Evolutionary conservation across 2,888 invertebrate species (phyloP).

Genomic region (Lacanobia oleracea): DNA sequence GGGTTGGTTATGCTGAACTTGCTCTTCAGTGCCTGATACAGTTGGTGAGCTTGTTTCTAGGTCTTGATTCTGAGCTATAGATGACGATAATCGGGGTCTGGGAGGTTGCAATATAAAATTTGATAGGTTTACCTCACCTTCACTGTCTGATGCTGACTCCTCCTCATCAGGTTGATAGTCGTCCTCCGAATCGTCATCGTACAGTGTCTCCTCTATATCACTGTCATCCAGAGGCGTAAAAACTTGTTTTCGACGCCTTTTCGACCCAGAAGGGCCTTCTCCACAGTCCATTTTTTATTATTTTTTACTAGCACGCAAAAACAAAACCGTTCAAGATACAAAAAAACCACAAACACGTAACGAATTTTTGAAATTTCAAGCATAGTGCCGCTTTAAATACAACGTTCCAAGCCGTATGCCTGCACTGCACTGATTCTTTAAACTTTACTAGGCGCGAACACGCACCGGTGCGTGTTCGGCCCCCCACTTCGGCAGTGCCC

Average conservation of each 20-base stretch:
- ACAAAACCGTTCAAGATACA: not conserved
- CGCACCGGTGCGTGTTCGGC: slow-evolving; percentile 12
- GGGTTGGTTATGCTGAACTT: not conserved
- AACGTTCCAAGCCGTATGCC: not conserved
- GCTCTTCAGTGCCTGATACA: slow-evolving; percentile 4
- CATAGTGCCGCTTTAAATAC: slow-evolving; percentile 13
- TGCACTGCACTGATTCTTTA: too few relatives aligned
- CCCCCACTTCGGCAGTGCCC: slow-evolving; percentile 7
- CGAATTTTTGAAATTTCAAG: slow-evolving; percentile 15
- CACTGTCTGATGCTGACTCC: slow-evolving; percentile 17
- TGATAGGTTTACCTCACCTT: not conserved
- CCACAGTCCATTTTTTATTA: not conserved
- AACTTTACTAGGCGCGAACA: not conserved
- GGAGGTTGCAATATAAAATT: not conserved
- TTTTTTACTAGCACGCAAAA: not conserved
- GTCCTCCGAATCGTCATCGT: not conserved
- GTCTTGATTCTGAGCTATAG: slow-evolving; percentile 17
- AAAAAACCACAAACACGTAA: slow-evolving; percentile 19
- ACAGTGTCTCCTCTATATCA: slow-evolving; percentile 15
- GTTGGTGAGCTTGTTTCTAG: slow-evolving; percentile 3
- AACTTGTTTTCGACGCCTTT: slow-evolving; percentile 14
- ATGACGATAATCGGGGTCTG: not conserved
- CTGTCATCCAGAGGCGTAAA: not conserved
- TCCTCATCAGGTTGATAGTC: slow-evolving; percentile 6
- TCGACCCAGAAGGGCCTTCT: slow-evolving; percentile 7